A percentile compares a stretch with the other conserved stretches of the same genome.
These are phyloP conservation scores for Bradypus variegatus DNA, from an alignment of 2,797 vertebrate species.

Conservation along the genomic window DNA sequence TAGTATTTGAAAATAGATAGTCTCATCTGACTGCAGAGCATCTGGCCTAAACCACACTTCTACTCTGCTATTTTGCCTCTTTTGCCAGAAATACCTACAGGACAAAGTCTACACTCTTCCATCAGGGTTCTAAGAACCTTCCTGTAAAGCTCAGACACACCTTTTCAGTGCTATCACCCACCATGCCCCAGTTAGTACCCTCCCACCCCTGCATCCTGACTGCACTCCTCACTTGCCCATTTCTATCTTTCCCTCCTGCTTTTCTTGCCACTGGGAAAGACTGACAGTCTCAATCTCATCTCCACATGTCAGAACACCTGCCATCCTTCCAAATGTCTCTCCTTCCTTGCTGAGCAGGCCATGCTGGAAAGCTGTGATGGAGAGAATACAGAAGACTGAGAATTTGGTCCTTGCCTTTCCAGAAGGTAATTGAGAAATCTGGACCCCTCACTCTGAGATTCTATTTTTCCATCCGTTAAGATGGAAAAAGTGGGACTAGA, in stretches of 20 bases:
- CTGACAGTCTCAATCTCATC: not conserved
- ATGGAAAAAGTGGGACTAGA: not conserved
- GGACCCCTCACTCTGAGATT: not conserved
- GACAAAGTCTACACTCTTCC: not conserved
- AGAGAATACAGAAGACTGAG: not conserved
- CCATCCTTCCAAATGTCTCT: not conserved
- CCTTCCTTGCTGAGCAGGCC: not conserved
- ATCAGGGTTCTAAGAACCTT: not conserved
- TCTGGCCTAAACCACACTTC: not conserved
- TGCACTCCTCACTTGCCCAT: not conserved
- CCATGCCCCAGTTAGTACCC: accelerated
- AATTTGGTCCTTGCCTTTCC: not conserved
- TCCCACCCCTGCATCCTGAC: not conserved
- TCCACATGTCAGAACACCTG: not conserved
- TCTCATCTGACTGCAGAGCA: not conserved
- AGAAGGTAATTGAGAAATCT: not conserved
- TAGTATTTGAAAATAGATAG: not conserved
- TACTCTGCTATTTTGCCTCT: not conserved
- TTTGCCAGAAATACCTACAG: not conserved
- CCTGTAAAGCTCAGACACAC: not conserved
- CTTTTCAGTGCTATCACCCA: not conserved
- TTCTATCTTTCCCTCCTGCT: not conserved
- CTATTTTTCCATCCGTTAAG: not conserved
- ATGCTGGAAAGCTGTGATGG: not conserved
- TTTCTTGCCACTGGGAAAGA: not conserved